phyloP scores from a whole-genome alignment of 1,140 invertebrate species.

The Matsumurasca onukii region DNA sequence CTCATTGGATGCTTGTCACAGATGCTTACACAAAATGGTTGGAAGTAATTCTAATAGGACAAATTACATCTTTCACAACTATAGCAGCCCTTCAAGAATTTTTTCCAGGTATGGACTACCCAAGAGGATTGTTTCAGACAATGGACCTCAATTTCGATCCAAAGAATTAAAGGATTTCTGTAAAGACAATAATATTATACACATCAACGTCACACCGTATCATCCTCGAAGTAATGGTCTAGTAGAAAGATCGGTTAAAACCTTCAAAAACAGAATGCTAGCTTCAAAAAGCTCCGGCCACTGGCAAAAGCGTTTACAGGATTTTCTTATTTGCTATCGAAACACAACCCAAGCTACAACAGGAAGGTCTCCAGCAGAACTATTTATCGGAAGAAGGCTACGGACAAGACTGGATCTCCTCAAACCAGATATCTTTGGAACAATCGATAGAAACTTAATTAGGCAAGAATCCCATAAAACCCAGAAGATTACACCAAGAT shows the following conservation, averaged over 20 bases:
- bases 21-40: neutral
- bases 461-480: too few relatives aligned
- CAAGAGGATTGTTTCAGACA: constrained; percentile 14
- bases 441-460: too few relatives aligned
- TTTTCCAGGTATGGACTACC: neutral
- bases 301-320: too few relatives aligned
- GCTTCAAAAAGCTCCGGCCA: too few relatives aligned
- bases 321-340: too few relatives aligned
- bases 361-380: too few relatives aligned
- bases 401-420: too few relatives aligned
- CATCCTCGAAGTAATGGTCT: neutral
- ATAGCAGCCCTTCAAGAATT: neutral
- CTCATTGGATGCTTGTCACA: neutral
- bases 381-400: too few relatives aligned
- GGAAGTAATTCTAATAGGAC: neutral
- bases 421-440: too few relatives aligned
- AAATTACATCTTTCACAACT: neutral
- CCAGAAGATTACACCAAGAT: too few relatives aligned
- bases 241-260: neutral
- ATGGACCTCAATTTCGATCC: neutral
- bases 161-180: constrained; percentile 14
- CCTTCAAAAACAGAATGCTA: neutral
- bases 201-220: neutral
- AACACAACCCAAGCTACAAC: too few relatives aligned
- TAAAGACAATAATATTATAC: constrained; percentile 30